These are phyloP conservation scores for Keiferia lycopersicella DNA, from an alignment of 2,888 invertebrate species.

Conservation along the genomic window DNA sequence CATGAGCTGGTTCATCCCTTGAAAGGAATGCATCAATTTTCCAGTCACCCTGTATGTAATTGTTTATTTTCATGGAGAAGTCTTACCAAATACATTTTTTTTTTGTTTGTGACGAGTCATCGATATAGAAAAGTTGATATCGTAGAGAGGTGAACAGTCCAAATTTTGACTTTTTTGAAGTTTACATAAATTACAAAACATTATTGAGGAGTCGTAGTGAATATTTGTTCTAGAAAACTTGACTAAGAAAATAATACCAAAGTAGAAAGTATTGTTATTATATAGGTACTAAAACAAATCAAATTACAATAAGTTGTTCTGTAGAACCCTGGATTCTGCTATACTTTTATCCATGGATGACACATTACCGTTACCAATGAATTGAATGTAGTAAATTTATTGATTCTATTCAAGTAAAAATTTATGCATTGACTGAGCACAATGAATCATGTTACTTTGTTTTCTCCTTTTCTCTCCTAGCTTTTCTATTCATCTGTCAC, in stretches of 20 bases:
- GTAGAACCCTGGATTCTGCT: not conserved
- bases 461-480: conserved; percentile 32
- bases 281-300: too few species aligned
- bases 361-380: not conserved
- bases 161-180: not conserved
- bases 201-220: not conserved
- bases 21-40: too few species aligned
- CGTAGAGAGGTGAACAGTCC: not conserved
- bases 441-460: too few species aligned
- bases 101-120: conserved; percentile 5
- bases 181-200: conserved; percentile 10
- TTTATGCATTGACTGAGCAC: conserved; percentile 25
- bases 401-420: not conserved
- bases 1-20: too few species aligned
- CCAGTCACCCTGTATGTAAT: too few species aligned
- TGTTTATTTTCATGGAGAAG: too few species aligned
- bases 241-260: not conserved
- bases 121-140: conserved; percentile 1
- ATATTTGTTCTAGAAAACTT: not conserved
- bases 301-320: not conserved
- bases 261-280: too few species aligned
- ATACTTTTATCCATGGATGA: not conserved
- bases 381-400: not conserved
- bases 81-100: conserved; percentile 4
- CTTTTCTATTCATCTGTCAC: conserved; percentile 48